A percentile compares a stretch with the other conserved stretches of the same genome.
These are phyloP conservation scores for Brachypterus glaber DNA, from an alignment of 2,888 invertebrate genomes.

Conservation along the genomic window DNA sequence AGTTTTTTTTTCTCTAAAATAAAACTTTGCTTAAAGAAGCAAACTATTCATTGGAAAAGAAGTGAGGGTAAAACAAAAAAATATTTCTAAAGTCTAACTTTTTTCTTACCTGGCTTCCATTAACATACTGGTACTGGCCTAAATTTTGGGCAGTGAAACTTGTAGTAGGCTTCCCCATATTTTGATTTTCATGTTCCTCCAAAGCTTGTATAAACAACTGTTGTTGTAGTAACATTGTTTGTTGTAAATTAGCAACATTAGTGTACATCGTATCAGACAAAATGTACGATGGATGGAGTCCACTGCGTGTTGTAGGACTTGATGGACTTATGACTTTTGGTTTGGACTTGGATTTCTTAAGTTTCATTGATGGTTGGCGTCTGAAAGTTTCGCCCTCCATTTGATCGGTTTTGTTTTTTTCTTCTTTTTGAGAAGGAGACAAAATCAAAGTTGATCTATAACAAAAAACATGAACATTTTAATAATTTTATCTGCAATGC, in stretches of 20 bases:
- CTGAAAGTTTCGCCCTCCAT: conserved; percentile 29
- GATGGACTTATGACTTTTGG: conserved; percentile 31
- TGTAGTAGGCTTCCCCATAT: conserved; percentile 27
- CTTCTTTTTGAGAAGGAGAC: conserved; percentile 30
- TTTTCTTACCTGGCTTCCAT: conserved; percentile 34
- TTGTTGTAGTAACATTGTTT: conserved; percentile 60
- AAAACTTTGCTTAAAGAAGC: too few species aligned
- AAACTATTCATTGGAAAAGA: too few species aligned
- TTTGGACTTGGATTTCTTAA: conserved; percentile 29
- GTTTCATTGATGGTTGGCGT: conserved; percentile 24
- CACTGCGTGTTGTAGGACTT: conserved; percentile 25
- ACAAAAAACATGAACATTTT: conserved; percentile 12
- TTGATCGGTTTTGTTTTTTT: too few species aligned
- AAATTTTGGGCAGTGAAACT: conserved; percentile 49
- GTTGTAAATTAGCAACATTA: conserved; percentile 56
- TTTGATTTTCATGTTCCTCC: conserved; percentile 29
- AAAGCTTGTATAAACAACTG: conserved; percentile 50
- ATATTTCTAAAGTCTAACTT: too few species aligned
- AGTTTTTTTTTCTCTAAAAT: too few species aligned
- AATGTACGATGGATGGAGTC: conserved; percentile 28
- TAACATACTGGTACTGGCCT: conserved; percentile 51
- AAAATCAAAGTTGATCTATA: conserved; percentile 33
- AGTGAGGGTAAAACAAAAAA: too few species aligned
- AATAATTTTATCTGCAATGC: too few species aligned
- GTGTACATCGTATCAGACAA: conserved; percentile 60